Base-by-base conservation (phyloP, 2,113 vertebrate genomes). In the Ochotona princeps region DNA sequence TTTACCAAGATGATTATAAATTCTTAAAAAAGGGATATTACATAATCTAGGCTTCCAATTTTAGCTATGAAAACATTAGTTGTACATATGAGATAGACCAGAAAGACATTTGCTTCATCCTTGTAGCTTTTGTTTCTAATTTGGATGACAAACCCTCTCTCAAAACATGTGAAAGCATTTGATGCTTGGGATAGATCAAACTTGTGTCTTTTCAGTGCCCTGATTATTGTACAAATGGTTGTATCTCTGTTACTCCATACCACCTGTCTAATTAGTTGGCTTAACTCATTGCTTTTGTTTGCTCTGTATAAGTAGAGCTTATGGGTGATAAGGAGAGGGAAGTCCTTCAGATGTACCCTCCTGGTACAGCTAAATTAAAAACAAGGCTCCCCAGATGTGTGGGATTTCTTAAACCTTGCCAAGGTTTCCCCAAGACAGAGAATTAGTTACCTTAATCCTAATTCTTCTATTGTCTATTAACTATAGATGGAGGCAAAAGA, bases 21-120 rank as follows among this genome's bases (percentile, higher is more conserved):
- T 93, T 9, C 12, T 89, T 96, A 97, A 96, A 95, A 97, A 72
- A 94, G 72, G 70, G 81, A 67, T 96, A 96, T 95, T 75, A 93
- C 87, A 12, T 81, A 66, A 74, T 83, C 95, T 75, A 83, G 28
- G 65, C 8, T 54, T 70, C 93, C 79, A 51, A 2, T 85, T 96
- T 89, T 94, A 81, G 12, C 66, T 97, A 76, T 96, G 93, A 95
- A 93, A 93, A 70, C 89, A 96, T 95, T 93, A 96, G 49, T 83
- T 65, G 88, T 70, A 35, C 87, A 94, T 80, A 30, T 84, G 88
- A 61, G 72, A 26, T 63, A 76, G 25, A 95, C 69, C 69, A 81
- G 14, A 97, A 96, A 76, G 57, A 96, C 94, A 87, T 83, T 11
- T 84, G 82, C 89, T 91, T 85, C 73, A 14, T 89, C 87, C 95